Percentiles rank a stretch among this genome's conserved stretches.
phyloP scores from a whole-genome alignment of 2,888 invertebrate species.

The Lasioglossum vierecki region DNA sequence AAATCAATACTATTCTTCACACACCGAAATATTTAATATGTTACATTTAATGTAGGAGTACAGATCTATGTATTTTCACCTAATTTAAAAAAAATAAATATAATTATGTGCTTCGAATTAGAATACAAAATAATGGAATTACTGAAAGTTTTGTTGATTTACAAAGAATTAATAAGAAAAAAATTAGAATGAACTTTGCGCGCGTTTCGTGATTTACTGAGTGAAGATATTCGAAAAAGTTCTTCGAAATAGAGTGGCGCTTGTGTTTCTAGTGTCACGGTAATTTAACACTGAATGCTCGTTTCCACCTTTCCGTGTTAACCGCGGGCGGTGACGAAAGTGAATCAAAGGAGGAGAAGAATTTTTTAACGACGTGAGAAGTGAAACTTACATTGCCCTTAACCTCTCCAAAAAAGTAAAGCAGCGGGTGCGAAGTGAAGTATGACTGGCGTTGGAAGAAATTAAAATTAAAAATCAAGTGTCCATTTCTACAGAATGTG shows the following conservation, averaged over 20 bases:
- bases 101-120: not conserved
- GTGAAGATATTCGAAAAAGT: conserved; percentile 1
- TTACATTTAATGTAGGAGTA: not conserved
- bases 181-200: not conserved
- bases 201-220: not conserved
- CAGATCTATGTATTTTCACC: not conserved
- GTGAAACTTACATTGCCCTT: conserved; percentile 21
- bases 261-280: conserved; percentile 30
- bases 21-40: not conserved
- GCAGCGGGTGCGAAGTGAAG: not conserved
- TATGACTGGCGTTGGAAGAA: not conserved
- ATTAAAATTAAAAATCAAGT: not conserved
- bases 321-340: not conserved
- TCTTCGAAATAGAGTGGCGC: not conserved
- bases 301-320: conserved; percentile 14
- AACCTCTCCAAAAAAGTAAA: not conserved
- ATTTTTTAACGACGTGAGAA: conserved; percentile 26
- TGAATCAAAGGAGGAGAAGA: not conserved
- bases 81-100: not conserved
- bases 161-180: not conserved
- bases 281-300: conserved; percentile 36
- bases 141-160: not conserved
- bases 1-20: not conserved
- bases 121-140: not conserved
- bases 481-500: not conserved